Base-by-base conservation (phyloP, 2,113 vertebrate species). In the Phaetusa simplex region DNA sequence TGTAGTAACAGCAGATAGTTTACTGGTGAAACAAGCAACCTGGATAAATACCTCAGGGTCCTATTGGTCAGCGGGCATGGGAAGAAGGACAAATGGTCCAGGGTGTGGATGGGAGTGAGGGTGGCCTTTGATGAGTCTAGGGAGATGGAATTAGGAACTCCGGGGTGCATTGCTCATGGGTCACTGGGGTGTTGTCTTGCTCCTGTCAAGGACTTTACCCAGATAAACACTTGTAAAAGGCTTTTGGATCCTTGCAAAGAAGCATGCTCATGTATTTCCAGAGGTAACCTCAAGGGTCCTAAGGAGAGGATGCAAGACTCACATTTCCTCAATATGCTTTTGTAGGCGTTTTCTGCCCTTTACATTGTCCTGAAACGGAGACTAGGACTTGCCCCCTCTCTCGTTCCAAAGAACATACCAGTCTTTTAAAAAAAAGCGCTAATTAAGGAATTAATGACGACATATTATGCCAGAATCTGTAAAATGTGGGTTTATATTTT, bases 11-110 rank as follows among this genome's bases (percentile, higher is more conserved):
- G 13, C 45, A 78, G 77, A 23, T 2, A 12, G 2, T 18, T 62
- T 67, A 47, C 36, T n/a, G 11, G 15, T 78, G 55, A 26, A 90
- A 80, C 5, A 36, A 74, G 23, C 12, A 70, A 32, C 10, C 38
- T 62, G 19, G 18, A 11, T 79, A 66, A 59, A 30, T 34, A 42
- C 9, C n/a, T 64, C 18, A 42, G 19, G 17, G 12, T 59, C 4
- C 1, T 30, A 42, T 1, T 1, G 24, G 30, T 34, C n/a, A 45
- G 30, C 0, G 4, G 52, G 19, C 22, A 49, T 10, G 27, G 45
- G 12, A n/a, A 52, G 69, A 82, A 74, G 26, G 23, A 32, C 6
- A 12, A 70, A 70, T 18, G 6, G 5, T 49, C 22, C 3, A 2
- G 47, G 8, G 2, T 29, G 5, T 61, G 24, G 34, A 24, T 66